Conservation (phyloP, 2,113 vertebrate species). For the Maccullochella peelii region DNA sequence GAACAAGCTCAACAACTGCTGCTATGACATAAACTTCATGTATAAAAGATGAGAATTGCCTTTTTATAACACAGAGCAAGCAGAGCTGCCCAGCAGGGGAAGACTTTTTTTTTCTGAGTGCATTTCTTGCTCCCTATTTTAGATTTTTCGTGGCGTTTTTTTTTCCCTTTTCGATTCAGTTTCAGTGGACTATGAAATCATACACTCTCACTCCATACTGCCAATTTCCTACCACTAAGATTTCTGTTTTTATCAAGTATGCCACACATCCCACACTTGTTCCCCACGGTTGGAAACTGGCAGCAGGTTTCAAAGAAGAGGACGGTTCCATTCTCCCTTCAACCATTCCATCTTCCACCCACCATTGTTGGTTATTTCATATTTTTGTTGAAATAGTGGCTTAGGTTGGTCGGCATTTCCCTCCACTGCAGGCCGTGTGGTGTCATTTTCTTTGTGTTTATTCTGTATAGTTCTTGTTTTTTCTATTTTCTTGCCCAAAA, state of each 20-base stretch:
- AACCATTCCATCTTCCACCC: constrained; percentile 14
- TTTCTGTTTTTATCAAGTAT: constrained; percentile 59
- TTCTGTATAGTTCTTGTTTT: background rate
- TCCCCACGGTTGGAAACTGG: constrained; percentile 59
- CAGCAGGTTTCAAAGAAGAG: constrained; percentile 50
- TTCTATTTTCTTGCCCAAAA: background rate
- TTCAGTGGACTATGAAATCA: constrained; percentile 73
- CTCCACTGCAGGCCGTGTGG: background rate
- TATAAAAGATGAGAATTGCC: constrained; percentile 54
- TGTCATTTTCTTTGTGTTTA: constrained; percentile 7
- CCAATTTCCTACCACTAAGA: constrained; percentile 50
- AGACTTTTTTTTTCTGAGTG: constrained; percentile 12
- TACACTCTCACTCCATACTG: constrained; percentile 46
- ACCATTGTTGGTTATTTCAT: constrained; percentile 22
- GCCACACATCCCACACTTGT: constrained; percentile 61
- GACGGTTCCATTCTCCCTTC: constrained; percentile 35
- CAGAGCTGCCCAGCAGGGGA: constrained; percentile 17
- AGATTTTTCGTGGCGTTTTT: constrained; percentile 27
- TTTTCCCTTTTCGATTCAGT: constrained; percentile 55
- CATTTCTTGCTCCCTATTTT: constrained; percentile 31
- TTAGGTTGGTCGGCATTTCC: constrained; percentile 1
- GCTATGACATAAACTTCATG: constrained; percentile 54
- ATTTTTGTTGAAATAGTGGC: constrained; percentile 29
- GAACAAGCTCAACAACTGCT: constrained; percentile 38
- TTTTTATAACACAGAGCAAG: constrained; percentile 54